Percentiles rank a stretch among this genome's conserved stretches.
These are phyloP conservation scores for Drosophila erecta DNA, from an alignment of 1,140 invertebrate species.

Conservation along the genomic window DNA sequence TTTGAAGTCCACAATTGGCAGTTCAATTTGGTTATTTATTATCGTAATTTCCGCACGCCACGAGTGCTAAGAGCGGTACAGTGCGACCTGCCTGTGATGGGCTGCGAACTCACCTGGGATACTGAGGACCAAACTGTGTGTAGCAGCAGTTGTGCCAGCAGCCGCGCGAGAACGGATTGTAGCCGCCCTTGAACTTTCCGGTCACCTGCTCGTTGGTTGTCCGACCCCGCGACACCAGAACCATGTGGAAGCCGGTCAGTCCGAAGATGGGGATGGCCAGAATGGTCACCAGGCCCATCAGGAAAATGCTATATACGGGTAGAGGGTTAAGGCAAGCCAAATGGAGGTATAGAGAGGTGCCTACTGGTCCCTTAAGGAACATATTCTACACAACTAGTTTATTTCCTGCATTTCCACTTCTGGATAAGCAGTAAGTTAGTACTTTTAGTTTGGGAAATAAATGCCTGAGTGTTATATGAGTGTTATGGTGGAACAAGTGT, in stretches of 20 bases:
- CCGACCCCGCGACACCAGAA: conserved; percentile 97
- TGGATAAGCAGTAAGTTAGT: too few species aligned
- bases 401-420: too few species aligned
- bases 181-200: conserved; percentile 98
- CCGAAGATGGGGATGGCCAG: conserved; percentile 98
- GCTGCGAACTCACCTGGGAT: conserved; percentile 91
- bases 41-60: not conserved
- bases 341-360: not conserved
- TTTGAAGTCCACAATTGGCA: conserved; percentile 7
- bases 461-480: too few species aligned
- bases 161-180: conserved; percentile 98
- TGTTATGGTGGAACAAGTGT: too few species aligned
- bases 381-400: too few species aligned
- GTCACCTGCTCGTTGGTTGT: conserved; percentile 99
- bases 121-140: conserved; percentile 97
- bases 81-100: not conserved
- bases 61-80: not conserved
- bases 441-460: too few species aligned
- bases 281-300: conserved; percentile 96
- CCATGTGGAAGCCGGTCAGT: conserved; percentile 98
- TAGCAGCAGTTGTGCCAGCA: conserved; percentile 98
- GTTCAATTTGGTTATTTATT: conserved; percentile 7
- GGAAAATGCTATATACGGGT: conserved; percentile 89
- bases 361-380: not conserved
- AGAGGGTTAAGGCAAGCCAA: conserved; percentile 85